Evolutionary conservation across 2,113 vertebrate species (phyloP).

Genomic region (Phaethon lepturus): DNA sequence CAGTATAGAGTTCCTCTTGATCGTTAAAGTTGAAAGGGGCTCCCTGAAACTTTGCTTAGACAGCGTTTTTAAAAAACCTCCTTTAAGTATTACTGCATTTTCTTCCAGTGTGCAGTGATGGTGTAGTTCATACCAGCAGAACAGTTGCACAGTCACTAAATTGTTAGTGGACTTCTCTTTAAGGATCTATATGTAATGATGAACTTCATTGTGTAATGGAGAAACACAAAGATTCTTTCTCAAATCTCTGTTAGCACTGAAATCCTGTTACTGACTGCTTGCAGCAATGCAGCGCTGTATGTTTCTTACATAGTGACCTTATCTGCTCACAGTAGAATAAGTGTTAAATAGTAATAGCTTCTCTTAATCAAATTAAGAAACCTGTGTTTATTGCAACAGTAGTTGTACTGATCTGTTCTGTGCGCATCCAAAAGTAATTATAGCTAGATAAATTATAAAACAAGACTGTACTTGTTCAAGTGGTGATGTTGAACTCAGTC

Average conservation of each 20-base stretch:
- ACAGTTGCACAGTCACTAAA: neutral
- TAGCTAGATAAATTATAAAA: neutral
- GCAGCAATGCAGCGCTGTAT: neutral
- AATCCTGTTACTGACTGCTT: neutral
- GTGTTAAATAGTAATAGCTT: neutral
- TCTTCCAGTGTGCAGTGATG: neutral
- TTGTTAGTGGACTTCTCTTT: neutral
- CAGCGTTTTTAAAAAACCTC: neutral
- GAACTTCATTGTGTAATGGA: fast-evolving
- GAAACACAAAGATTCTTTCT: neutral
- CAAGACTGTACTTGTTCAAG: neutral
- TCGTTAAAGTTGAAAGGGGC: neutral
- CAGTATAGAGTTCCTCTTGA: neutral
- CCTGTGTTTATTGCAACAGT: neutral
- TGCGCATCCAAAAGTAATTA: neutral
- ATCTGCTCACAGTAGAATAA: neutral
- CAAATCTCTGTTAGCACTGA: neutral
- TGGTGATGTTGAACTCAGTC: neutral
- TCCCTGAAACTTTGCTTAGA: neutral
- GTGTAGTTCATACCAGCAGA: neutral
- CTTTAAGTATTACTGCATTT: neutral
- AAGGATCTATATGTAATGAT: fast-evolving
- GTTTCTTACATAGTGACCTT: neutral
- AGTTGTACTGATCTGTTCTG: neutral
- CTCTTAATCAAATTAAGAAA: neutral